Base-by-base conservation (phyloP, 2,797 vertebrate genomes). In the Sebastes cheni region DNA sequence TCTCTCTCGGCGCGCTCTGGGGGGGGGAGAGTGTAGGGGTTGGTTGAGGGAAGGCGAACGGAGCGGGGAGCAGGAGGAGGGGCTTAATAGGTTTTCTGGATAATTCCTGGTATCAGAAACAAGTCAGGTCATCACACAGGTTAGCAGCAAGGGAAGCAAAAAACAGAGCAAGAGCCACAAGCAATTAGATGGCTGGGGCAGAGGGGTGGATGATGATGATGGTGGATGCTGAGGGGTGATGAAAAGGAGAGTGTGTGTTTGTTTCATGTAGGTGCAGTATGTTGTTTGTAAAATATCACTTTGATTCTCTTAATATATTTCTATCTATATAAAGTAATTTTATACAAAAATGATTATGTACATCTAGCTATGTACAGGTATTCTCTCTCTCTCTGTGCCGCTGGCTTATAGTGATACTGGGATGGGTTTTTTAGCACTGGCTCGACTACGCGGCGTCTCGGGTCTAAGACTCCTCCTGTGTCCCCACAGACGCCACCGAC, bases 41-140 rank as follows among this genome's bases (percentile, higher is more conserved):
- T 39, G 86, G 88, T 84, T 71, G 87, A 81, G 84, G 90, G 86
- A 89, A 86, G 86, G 84, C 46, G 72, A 30, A 74, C 30, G 85
- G 85, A 89, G 86, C 76, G 50, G 89, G 93, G 91, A 89, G 90
- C 87, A 84, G 84, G 86, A 88, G 64, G 90, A 93, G 89, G 87
- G 80, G 67, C 91, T 93, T 96, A 96, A 95, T 95, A 99, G 92
- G 96, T 97, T 97, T 98, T 98, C 97, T 97, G 98, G 97, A 98
- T 97, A 96, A 97, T 97, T 97, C 97, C 97, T 98, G 97, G 97
- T 96, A 96, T 97, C 94, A 97, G 96, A 99, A 97, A 98, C 95
- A 98, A 97, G 97, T 91, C 77, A 96, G 92, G 95, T 86, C 90
- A 95, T 95, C 88, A 95, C 67, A 95, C 81, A 93, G 79, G 90